Evolutionary conservation across 2,797 vertebrate genomes (phyloP).

Genomic region (Acanthurus leucopareius): DNA sequence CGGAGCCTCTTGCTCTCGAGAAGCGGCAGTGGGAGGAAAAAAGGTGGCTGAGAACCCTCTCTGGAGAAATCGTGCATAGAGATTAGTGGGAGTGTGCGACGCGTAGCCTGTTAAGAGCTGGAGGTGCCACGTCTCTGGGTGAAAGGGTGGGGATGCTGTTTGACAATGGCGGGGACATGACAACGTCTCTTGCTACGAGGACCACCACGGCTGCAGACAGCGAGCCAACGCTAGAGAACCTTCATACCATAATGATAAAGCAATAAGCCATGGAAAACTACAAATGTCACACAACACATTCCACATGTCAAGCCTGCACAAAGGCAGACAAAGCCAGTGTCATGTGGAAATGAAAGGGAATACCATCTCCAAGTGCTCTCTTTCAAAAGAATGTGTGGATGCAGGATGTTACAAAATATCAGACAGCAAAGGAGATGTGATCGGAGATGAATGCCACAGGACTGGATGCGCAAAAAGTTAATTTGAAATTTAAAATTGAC

Average conservation of each 20-base stretch:
- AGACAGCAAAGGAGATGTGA: constrained; percentile 12
- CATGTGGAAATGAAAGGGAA: constrained; percentile 33
- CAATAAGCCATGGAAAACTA: constrained; percentile 62
- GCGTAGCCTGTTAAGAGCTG: constrained; percentile 59
- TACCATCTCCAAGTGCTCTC: constrained; percentile 9
- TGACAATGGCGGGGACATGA: constrained; percentile 66
- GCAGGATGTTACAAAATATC: constrained; percentile 9
- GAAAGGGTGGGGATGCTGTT: constrained; percentile 55
- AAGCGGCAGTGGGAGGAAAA: constrained; percentile 63
- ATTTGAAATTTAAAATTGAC: neutral
- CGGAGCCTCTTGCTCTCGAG: constrained; percentile 58
- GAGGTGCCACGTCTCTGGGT: constrained; percentile 61
- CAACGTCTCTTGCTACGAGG: constrained; percentile 44
- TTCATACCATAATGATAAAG: constrained; percentile 58
- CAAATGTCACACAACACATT: constrained; percentile 71
- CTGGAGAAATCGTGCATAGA: constrained; percentile 60
- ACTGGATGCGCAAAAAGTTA: neutral
- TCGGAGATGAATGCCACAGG: constrained; percentile 21
- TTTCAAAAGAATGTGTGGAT: constrained; percentile 12
- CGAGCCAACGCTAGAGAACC: constrained; percentile 40
- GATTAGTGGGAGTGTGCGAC: constrained; percentile 68
- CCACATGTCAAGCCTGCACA: constrained; percentile 58
- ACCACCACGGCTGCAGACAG: constrained; percentile 72
- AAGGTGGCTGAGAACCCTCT: constrained; percentile 65
- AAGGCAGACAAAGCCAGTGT: constrained; percentile 59